Conservation (phyloP, 1,140 invertebrate genomes). For the Ceratina japonica region DNA sequence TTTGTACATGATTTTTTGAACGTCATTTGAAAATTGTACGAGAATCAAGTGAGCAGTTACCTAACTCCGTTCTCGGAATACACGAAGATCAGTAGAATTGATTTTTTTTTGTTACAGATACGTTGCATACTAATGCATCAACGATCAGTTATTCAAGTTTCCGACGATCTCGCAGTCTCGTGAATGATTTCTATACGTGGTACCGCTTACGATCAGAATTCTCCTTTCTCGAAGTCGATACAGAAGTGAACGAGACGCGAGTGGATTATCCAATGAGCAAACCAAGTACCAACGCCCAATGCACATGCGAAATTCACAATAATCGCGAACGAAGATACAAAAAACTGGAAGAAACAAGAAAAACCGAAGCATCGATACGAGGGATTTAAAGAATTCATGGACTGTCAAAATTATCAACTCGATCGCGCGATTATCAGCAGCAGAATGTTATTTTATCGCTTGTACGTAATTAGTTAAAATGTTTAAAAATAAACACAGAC, state of each 20-base stretch:
- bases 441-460: constrained; percentile 20
- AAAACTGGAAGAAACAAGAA: background rate
- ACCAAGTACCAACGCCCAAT: background rate
- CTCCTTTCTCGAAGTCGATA: constrained; percentile 7
- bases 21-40: too few relatives aligned
- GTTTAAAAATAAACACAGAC: background rate
- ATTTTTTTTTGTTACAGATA: too few relatives aligned
- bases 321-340: background rate
- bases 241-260: background rate
- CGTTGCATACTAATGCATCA: too few relatives aligned
- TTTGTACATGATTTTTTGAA: background rate
- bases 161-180: background rate
- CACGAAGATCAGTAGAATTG: too few relatives aligned
- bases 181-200: background rate
- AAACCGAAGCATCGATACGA: background rate
- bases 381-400: background rate
- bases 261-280: background rate
- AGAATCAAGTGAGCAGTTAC: too few relatives aligned
- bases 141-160: too few relatives aligned
- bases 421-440: background rate
- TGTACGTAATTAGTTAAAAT: background rate
- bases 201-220: background rate
- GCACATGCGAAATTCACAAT: background rate
- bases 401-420: background rate
- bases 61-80: too few relatives aligned